Evolutionary conservation across 2,113 vertebrate genomes (phyloP).

Genomic region (Pangasianodon hypophthalmus): DNA sequence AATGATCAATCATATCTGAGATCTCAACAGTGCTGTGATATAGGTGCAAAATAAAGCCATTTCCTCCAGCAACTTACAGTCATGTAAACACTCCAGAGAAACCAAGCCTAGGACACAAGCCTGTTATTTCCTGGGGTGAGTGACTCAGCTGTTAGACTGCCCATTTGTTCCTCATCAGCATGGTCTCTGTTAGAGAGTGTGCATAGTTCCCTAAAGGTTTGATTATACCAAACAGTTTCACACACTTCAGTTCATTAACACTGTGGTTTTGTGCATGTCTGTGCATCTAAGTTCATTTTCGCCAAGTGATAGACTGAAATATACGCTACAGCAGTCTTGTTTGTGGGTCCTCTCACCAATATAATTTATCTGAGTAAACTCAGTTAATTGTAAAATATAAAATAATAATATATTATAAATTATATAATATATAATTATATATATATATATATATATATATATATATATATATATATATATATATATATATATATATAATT

Average conservation of each 20-base stretch:
- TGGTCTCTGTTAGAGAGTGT: not conserved
- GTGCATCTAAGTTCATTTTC: not conserved
- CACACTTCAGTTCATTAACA: conserved; percentile 29
- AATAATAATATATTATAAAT: not conserved
- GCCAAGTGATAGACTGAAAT: not conserved
- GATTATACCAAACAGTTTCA: conserved; percentile 18
- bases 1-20: not conserved
- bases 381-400: not conserved
- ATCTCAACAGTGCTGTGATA: not conserved
- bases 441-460: too few relatives aligned
- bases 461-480: too few relatives aligned
- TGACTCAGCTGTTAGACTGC: conserved; percentile 5
- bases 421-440: too few relatives aligned
- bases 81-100: not conserved
- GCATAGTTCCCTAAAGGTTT: conserved; percentile 18
- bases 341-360: not conserved
- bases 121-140: conserved; percentile 17
- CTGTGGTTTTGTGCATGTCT: not conserved
- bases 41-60: conserved; percentile 2
- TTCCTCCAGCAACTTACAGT: not conserved
- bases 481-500: too few relatives aligned
- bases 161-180: conserved; percentile 23
- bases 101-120: not conserved
- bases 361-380: not conserved
- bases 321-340: not conserved